Evolutionary conservation across 2,888 invertebrate species (phyloP).

Genomic region (Mechanitis messenoides): DNA sequence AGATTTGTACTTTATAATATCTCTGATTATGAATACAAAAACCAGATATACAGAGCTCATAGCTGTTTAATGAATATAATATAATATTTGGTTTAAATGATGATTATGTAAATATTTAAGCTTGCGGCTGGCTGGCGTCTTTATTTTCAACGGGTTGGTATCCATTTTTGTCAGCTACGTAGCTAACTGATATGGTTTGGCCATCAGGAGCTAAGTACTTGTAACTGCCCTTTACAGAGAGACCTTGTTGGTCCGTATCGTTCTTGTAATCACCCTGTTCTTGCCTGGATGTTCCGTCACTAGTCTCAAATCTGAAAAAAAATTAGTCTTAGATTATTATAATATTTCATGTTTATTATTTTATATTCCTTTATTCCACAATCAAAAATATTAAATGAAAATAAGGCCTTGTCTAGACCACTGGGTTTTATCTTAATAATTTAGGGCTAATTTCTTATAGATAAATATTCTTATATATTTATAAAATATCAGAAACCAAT

Average conservation of each 20-base stretch:
- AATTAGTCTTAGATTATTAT: neutral
- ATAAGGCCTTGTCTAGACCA: too few species aligned
- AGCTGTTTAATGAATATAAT: neutral
- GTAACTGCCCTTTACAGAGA: conserved; percentile 79
- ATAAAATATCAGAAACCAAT: too few species aligned
- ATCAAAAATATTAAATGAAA: too few species aligned
- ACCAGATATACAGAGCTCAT: neutral
- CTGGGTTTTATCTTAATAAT: too few species aligned
- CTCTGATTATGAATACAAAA: neutral
- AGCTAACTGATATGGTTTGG: conserved; percentile 77
- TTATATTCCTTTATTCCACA: neutral
- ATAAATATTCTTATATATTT: too few species aligned
- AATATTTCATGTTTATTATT: neutral
- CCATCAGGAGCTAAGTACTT: conserved; percentile 81
- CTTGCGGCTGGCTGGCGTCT: conserved; percentile 33
- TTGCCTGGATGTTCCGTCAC: conserved; percentile 79
- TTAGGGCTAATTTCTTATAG: too few species aligned
- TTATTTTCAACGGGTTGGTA: conserved; percentile 71
- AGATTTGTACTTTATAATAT: neutral
- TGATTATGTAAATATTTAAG: conserved; percentile 16
- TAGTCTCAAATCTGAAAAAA: conserved; percentile 77
- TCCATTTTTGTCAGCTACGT: conserved; percentile 79
- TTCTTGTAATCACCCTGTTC: conserved; percentile 81
- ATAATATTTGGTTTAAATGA: conserved; percentile 32
- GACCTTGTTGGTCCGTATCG: conserved; percentile 79